Evolutionary conservation across 1,140 invertebrate species (phyloP), one percentile per base, ranked within the genome.

Genomic region (Bombus pyrosoma): DNA sequence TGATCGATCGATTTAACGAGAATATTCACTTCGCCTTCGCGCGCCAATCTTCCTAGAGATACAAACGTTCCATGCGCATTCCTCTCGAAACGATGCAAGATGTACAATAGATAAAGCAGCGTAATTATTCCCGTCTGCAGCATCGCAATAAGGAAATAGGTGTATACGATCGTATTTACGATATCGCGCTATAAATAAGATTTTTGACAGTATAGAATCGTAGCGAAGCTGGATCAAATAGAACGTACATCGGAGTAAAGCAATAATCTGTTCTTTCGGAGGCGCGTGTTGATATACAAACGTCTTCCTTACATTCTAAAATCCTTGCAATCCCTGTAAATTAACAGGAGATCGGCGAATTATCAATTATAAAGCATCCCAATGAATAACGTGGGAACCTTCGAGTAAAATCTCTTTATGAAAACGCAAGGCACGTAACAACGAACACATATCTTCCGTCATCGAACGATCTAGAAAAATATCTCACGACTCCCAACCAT

Each of bases 201-300:
- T 53, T 81, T 62, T 85, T 28, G 37, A 18, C n/a, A 37, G 39
- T 69, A 22, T 34, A 22, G 4, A 41, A 57, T 53, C 18, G 5
- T 53, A 53, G 47, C 18, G 47, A 22, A 53, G 47, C 18, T 22
- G 18, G 5, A 53, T 53, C 47, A 41, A 39, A 9, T 80, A 80
- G 53, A 83, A 83, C 76, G 76, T 77, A 77, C 32, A 83, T 74
- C 71, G 57, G 18, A 8, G 71, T 10, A 64, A 28, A 28, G 18
- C 47, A 5, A 6, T n/a, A n/a, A 8, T 37, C n/a, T 18, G 18
- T 10, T 66, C 18, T 9, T 64, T 1, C 10, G 41, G 1, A 22
- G 18, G 18, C 47, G 47, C 2, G 47, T 22, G 47, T 22, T 2
- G 18, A 22, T 53, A 8, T 22, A 53, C 47, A 6, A 53, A 10